Evolutionary conservation across 23 tunicate genomes (phyloP).

Genomic region (Phallusia fumigata): DNA sequence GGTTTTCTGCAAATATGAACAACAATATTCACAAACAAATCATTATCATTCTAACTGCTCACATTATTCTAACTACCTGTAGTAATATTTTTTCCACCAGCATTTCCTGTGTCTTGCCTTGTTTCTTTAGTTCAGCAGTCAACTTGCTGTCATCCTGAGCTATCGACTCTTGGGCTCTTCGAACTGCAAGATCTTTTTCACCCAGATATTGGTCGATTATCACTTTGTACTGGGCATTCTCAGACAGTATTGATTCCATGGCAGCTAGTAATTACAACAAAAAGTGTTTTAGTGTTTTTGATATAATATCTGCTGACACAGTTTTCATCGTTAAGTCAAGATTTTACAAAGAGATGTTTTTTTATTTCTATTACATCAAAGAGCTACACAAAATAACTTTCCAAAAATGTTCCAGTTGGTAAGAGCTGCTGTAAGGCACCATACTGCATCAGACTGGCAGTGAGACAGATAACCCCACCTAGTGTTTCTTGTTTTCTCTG

Average conservation of each 20-base stretch:
- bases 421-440: no score
- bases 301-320: no score
- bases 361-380: no score
- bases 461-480: slow-evolving; percentile 46
- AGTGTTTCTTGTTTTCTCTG: slow-evolving; percentile 80
- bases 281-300: no score
- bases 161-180: slow-evolving; percentile 46
- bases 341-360: no score
- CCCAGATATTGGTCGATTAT: slow-evolving; percentile 61
- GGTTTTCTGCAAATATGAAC: no score
- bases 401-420: no score
- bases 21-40: no score
- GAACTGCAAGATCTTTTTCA: slow-evolving; percentile 37
- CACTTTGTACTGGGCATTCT: slow-evolving; percentile 38
- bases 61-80: slow-evolving; percentile 35
- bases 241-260: slow-evolving; percentile 68
- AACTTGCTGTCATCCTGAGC: slow-evolving; percentile 50
- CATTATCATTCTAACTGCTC: no score
- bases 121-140: slow-evolving; percentile 22
- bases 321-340: no score
- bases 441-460: no score
- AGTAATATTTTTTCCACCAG: slow-evolving; percentile 52
- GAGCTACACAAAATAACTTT: no score
- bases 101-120: slow-evolving; percentile 30
- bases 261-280: slow-evolving; percentile 46